phyloP scores from a whole-genome alignment of 1,140 invertebrate genomes.

The Mycetomoellerius zeteki region DNA sequence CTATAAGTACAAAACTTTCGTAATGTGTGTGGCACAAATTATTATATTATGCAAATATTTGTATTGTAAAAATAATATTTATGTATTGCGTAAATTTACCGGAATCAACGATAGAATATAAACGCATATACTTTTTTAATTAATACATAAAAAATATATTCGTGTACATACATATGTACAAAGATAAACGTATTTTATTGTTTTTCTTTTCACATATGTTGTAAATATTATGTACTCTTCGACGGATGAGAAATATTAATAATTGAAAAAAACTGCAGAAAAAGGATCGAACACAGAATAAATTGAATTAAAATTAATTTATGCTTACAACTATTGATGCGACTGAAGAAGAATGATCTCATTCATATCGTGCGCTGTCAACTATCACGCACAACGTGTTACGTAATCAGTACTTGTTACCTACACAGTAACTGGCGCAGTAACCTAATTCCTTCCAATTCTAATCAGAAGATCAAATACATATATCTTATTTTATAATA shows the following conservation, averaged over 20 bases:
- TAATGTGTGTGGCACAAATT: not conserved
- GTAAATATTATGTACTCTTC: not conserved
- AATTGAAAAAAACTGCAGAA: not conserved
- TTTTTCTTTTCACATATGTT: not conserved
- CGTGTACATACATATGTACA: not conserved
- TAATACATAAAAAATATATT: not conserved
- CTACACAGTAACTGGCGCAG: not conserved
- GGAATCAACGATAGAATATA: not conserved
- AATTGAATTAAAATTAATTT: not conserved
- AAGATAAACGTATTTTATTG: not conserved
- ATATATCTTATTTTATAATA: not conserved
- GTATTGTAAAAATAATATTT: not conserved
- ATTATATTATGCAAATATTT: too few species aligned
- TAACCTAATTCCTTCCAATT: slow-evolving; percentile 11
- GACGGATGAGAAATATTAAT: not conserved
- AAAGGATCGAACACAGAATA: not conserved
- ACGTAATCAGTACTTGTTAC: slow-evolving; percentile 22
- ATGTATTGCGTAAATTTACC: not conserved
- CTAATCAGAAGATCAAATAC: not conserved
- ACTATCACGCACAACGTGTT: not conserved
- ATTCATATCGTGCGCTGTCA: not conserved
- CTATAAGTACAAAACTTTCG: not conserved
- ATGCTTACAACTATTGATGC: not conserved
- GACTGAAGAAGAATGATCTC: slow-evolving; percentile 26
- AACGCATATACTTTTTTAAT: not conserved